Conservation (phyloP, 2,113 vertebrate genomes). For the Lampris megalopsis region DNA sequence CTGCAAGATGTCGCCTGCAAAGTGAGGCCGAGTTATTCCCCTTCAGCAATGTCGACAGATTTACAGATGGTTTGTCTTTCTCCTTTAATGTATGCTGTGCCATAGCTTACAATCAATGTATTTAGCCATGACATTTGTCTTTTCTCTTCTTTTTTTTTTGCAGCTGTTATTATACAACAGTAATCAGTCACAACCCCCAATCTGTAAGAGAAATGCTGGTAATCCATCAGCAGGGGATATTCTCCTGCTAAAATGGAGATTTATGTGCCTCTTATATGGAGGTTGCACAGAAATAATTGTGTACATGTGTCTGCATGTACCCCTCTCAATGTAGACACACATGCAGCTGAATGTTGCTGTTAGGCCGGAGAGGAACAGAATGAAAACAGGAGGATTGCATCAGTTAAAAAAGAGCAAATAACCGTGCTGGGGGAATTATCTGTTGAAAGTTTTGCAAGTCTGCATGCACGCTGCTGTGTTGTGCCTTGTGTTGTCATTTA, state of each 20-base stretch:
- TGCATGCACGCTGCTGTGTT: constrained; percentile 23
- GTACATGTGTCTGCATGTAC: constrained; percentile 32
- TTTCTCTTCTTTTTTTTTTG: constrained; percentile 29
- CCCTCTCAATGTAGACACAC: constrained; percentile 19
- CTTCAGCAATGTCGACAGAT: not conserved
- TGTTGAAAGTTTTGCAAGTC: constrained; percentile 49
- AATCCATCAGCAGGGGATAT: constrained; percentile 38
- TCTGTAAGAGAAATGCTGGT: constrained; percentile 5
- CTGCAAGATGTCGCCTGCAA: not conserved
- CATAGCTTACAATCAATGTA: not conserved
- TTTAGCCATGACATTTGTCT: constrained; percentile 17
- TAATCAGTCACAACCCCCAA: constrained; percentile 8
- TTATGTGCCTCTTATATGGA: constrained; percentile 29
- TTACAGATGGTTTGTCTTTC: not conserved
- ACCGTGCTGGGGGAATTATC: constrained; percentile 30
- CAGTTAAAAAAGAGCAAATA: not conserved
- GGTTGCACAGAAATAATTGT: constrained; percentile 36
- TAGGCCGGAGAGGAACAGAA: constrained; percentile 39
- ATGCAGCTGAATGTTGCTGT: constrained; percentile 39
- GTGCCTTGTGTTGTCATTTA: constrained; percentile 40
- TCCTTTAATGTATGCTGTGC: not conserved
- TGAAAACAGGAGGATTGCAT: constrained; percentile 37
- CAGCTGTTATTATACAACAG: constrained; percentile 20
- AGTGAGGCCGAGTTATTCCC: not conserved
- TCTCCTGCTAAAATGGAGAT: constrained; percentile 38